phyloP scores from a whole-genome alignment of 2,113 vertebrate genomes.

The Peromyscus polionotus region DNA sequence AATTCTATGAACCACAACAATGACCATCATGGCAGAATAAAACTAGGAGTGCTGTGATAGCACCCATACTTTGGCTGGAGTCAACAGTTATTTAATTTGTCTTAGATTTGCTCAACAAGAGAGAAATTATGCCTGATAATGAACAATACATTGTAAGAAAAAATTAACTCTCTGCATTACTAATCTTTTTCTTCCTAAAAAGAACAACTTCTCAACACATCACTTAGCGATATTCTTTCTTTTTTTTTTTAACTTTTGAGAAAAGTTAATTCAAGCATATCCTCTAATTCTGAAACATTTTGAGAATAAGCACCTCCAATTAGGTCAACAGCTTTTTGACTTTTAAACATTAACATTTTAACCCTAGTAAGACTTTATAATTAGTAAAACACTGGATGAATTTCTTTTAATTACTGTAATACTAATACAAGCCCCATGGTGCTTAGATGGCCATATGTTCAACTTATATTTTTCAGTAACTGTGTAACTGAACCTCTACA shows the following conservation, averaged over 20 bases:
- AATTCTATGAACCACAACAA: not conserved
- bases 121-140: not conserved
- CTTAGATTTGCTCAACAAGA: not conserved
- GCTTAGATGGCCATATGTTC: constrained; percentile 66
- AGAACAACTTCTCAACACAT: not conserved
- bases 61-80: not conserved
- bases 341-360: constrained; percentile 73
- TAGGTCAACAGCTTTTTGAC: constrained; percentile 74
- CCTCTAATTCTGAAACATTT: constrained; percentile 65
- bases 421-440: constrained; percentile 26
- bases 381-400: constrained; percentile 78
- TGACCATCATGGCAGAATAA: no score
- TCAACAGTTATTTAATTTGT: not conserved
- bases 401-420: constrained; percentile 71
- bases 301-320: constrained; percentile 58
- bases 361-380: constrained; percentile 64
- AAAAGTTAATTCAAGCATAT: constrained; percentile 66
- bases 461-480: constrained; percentile 64
- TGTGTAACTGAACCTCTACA: constrained; percentile 60
- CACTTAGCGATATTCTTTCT: constrained; percentile 37
- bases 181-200: constrained; percentile 25
- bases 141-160: not conserved
- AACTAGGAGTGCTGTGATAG: not conserved
- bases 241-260: constrained; percentile 1
- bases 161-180: not conserved